These are phyloP conservation scores for Aproaerema taeniolella DNA, from an alignment of 2,888 invertebrate species.

Conservation along the genomic window DNA sequence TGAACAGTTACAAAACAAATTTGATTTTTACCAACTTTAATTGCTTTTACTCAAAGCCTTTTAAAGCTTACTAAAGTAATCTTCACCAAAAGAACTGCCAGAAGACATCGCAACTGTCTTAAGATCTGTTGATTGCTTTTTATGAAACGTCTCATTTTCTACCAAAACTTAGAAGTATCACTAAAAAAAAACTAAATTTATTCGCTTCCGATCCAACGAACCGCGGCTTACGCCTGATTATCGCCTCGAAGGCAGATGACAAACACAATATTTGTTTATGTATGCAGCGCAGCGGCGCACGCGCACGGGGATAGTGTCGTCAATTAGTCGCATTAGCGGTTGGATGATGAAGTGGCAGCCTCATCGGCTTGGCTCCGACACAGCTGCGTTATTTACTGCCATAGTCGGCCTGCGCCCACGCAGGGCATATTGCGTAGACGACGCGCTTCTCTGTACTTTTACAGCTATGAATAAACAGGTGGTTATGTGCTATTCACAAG, in stretches of 20 bases:
- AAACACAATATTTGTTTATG: no score
- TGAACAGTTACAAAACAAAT: no score
- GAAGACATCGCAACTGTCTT: no score
- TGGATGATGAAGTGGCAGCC: constrained; percentile 10
- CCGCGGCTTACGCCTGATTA: no score
- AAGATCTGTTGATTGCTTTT: no score
- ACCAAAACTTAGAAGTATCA: not conserved
- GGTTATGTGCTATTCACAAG: no score
- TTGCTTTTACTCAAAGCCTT: no score
- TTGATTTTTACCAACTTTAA: no score
- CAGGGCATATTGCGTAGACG: constrained; percentile 7
- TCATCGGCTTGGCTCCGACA: constrained; percentile 7
- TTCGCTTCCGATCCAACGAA: not conserved
- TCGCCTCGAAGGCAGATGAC: no score
- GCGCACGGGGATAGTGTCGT: constrained; percentile 5
- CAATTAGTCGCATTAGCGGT: constrained; percentile 9
- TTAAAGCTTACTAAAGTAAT: no score
- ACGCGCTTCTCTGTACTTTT: not conserved
- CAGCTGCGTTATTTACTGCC: constrained; percentile 25
- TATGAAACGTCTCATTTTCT: not conserved
- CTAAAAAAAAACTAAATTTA: not conserved
- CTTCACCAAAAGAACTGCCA: no score
- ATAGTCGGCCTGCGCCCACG: constrained; percentile 24
- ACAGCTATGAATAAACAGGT: no score
- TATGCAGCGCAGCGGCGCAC: not conserved